A percentile compares a stretch with the other conserved stretches of the same genome.
phyloP scores from a whole-genome alignment of 2,797 vertebrate species.

The Leptoclinus maculatus region DNA sequence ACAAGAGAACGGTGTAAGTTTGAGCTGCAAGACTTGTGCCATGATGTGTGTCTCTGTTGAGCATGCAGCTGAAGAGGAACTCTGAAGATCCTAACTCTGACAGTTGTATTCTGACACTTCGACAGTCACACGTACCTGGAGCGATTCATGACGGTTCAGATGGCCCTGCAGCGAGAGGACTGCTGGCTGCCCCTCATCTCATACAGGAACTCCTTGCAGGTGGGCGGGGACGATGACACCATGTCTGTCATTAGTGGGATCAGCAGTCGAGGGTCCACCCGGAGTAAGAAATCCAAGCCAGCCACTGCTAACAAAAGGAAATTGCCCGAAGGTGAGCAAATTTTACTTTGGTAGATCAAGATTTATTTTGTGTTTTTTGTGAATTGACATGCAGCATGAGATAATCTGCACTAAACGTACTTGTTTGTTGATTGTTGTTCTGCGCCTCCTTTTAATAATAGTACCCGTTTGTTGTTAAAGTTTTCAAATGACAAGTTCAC shows the following conservation, averaged over 20 bases:
- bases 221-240: slow-evolving; percentile 95
- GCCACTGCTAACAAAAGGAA: slow-evolving; percentile 91
- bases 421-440: not conserved
- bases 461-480: not conserved
- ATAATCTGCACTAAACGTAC: not conserved
- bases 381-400: not conserved
- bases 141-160: slow-evolving; percentile 99
- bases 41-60: not conserved
- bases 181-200: slow-evolving; percentile 99
- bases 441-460: not conserved
- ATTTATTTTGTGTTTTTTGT: not conserved
- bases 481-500: not conserved
- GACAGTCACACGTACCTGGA: slow-evolving; percentile 96
- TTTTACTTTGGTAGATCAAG: not conserved
- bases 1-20: slow-evolving; percentile 98
- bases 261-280: slow-evolving; percentile 93
- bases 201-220: slow-evolving; percentile 96
- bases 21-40: not conserved
- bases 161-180: slow-evolving; percentile 97
- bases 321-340: slow-evolving; percentile 89
- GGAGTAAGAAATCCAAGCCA: slow-evolving; percentile 96
- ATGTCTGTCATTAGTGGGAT: slow-evolving; percentile 98
- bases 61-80: not conserved
- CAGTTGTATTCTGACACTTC: slow-evolving; percentile 23
- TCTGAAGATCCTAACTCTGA: slow-evolving; percentile 8